phyloP scores from a whole-genome alignment of 2,113 vertebrate genomes.

The Rhynchomys soricoides region DNA sequence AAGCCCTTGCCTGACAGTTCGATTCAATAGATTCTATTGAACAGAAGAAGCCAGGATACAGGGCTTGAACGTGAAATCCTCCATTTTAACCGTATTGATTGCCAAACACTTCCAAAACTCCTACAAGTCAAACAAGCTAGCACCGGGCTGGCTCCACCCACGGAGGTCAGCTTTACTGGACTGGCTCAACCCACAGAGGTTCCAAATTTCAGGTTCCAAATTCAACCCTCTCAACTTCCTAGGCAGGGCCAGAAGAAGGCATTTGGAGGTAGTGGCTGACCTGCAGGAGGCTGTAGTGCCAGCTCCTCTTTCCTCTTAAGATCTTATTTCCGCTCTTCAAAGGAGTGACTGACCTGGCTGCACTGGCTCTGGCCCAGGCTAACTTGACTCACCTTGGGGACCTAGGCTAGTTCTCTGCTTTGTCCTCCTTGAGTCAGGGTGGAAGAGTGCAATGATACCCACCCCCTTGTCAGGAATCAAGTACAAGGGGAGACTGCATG shows the following conservation, averaged over 20 bases:
- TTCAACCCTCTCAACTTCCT: background rate
- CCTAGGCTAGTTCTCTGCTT: slow-evolving; percentile 5
- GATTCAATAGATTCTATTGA: background rate
- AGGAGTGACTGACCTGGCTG: background rate
- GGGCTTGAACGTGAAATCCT: slow-evolving; percentile 4
- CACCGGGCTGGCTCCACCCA: background rate
- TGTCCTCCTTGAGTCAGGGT: slow-evolving; percentile 41
- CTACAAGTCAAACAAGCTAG: background rate
- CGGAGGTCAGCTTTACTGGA: background rate
- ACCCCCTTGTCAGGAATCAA: background rate
- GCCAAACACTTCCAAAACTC: background rate
- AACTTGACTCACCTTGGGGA: slow-evolving; percentile 24
- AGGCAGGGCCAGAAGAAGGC: background rate
- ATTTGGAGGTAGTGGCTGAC: background rate
- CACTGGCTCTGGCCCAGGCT: background rate
- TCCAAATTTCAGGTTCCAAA: background rate
- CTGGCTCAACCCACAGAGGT: background rate
- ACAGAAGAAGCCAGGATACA: slow-evolving; percentile 20
- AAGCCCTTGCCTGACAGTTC: background rate
- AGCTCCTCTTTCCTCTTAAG: background rate
- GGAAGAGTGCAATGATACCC: background rate
- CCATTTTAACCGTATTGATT: background rate
- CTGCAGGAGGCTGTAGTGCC: background rate
- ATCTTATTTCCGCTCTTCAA: background rate
- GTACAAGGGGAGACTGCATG: background rate